These are phyloP conservation scores for Marronus borbonicus DNA, from an alignment of 2,888 invertebrate species.

Conservation along the genomic window DNA sequence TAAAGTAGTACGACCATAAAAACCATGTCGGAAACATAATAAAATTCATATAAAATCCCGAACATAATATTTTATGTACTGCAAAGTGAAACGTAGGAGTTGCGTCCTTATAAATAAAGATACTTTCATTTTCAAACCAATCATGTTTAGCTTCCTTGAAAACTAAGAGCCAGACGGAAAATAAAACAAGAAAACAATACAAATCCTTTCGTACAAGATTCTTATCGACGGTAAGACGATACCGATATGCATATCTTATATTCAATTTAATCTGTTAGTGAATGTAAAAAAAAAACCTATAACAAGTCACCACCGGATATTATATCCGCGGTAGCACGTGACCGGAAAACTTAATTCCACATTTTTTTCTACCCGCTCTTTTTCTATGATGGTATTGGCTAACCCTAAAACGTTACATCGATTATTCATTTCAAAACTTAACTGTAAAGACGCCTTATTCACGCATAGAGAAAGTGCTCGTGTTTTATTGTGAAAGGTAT, in stretches of 20 bases:
- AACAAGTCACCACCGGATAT: slow-evolving; percentile 38
- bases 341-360: slow-evolving; percentile 27
- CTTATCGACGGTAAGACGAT: slow-evolving; percentile 23
- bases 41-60: no score
- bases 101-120: no score
- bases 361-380: slow-evolving; percentile 24
- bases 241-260: slow-evolving; percentile 36
- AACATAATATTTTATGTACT: no score
- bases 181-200: slow-evolving; percentile 2
- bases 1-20: no score
- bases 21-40: no score
- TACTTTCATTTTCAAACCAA: no score
- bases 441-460: slow-evolving; percentile 8
- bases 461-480: not conserved
- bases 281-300: slow-evolving; percentile 36
- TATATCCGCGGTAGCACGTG: slow-evolving; percentile 42
- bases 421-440: slow-evolving; percentile 11
- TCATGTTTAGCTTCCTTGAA: no score
- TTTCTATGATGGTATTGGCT: not conserved
- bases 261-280: slow-evolving; percentile 35
- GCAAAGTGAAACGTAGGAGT: no score
- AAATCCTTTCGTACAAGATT: slow-evolving; percentile 20
- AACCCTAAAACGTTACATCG: not conserved
- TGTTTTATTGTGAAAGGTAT: not conserved
- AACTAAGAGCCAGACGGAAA: not conserved